Evolutionary conservation across 2,888 invertebrate species (phyloP), one percentile per base, ranked within the genome.

Genomic region (Mycalesis mineus): DNA sequence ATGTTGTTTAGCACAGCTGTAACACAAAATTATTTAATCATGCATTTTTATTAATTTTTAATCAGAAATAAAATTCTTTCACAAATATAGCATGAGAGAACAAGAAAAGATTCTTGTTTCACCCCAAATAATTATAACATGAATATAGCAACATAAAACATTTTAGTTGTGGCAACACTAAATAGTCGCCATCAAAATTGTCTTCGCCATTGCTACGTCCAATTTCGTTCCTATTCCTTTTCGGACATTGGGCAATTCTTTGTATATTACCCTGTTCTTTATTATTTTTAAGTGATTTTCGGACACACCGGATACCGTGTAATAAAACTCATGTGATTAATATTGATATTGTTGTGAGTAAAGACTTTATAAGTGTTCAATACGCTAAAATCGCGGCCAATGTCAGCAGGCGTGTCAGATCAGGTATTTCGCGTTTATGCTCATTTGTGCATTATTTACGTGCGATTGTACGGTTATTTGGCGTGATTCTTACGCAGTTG

Each of bases 401-500:
- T 95, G 95, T 95, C 95, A 94, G 94, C 95, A 94, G 94, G 95
- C 94, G 94, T 95, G 94, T 94, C 94, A 93, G 95, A 95, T 92
- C 95, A 95, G 95, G 95, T 95, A 94, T 90, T 84, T 87, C 75
- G 70, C 74, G 74, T 84, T 80, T 80, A 70, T 66, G 66, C 67
- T 70, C 74, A 68, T 75, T 78, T 72, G 42, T 70, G 64, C 63
- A 67, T 61, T 74, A 73, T 71, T 75, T 74, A 72, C 64, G 70
- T 62, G 59, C 59, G 57, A 66, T 61, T 65, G 57, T 54, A 64
- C 39, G 56, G 57, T 61, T 68, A 69, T 66, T 65, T 60, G 58
- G 62, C 57, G 68, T 63, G 64, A 64, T 77, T 73, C 71, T 72
- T 68, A 70, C 72, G 70, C 71, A 68, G 65, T 75, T 78, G 74